Percentiles rank a stretch among this genome's conserved stretches.
These are phyloP conservation scores for Troides helena DNA, from an alignment of 2,888 invertebrate species.

Conservation along the genomic window DNA sequence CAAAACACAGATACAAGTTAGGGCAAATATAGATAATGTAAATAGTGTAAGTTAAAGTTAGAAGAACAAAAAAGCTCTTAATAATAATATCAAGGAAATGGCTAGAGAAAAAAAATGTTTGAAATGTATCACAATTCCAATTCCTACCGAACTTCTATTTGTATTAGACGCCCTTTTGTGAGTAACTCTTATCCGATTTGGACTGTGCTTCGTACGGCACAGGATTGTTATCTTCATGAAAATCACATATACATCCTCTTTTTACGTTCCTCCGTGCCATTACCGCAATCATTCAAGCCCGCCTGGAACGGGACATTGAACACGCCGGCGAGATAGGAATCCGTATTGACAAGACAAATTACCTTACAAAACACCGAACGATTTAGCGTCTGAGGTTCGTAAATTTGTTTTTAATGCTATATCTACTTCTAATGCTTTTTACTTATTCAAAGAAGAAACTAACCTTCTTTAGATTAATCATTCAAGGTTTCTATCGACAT, in stretches of 20 bases:
- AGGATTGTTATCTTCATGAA: conserved; percentile 15
- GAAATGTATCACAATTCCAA: too few species aligned
- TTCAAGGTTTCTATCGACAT: too few species aligned
- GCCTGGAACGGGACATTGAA: conserved; percentile 9
- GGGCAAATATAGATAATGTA: too few species aligned
- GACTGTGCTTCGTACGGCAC: conserved; percentile 7
- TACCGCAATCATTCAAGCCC: conserved; percentile 21
- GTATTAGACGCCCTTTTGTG: conserved; percentile 2
- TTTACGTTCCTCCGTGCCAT: conserved; percentile 9
- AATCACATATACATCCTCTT: conserved; percentile 24
- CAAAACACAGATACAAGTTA: too few species aligned
- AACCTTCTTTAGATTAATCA: too few species aligned
- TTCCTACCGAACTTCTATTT: too few species aligned
- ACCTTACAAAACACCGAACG: conserved; percentile 8
- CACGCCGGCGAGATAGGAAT: conserved; percentile 20
- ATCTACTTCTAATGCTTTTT: too few species aligned
- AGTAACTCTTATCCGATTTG: conserved; percentile 7
- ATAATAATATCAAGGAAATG: too few species aligned
- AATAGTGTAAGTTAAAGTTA: too few species aligned
- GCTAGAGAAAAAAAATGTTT: too few species aligned
- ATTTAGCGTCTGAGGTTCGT: neutral
- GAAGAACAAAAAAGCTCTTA: too few species aligned
- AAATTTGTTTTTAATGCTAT: neutral
- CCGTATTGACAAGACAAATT: conserved; percentile 28
- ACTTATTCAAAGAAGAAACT: too few species aligned